A percentile compares a stretch with the other conserved stretches of the same genome.
Evolutionary conservation across 2,113 vertebrate genomes (phyloP).

Genomic region (Rattus norvegicus): DNA sequence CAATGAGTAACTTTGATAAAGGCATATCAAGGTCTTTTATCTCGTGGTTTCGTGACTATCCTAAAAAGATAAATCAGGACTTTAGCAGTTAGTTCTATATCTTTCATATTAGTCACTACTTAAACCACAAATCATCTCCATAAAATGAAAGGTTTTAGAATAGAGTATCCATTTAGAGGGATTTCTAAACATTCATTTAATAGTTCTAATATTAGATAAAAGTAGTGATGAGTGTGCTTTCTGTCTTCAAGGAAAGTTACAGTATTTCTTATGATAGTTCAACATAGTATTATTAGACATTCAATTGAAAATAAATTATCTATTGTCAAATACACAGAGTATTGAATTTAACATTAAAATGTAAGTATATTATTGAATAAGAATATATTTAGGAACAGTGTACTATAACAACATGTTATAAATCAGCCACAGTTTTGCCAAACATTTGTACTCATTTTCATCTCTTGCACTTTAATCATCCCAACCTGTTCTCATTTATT

Average conservation of each 20-base stretch:
- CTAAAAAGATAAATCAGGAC: conserved; percentile 29
- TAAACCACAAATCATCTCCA: conserved; percentile 14
- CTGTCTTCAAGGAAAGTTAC: conserved; percentile 9
- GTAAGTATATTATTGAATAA: neutral
- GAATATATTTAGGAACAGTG: conserved; percentile 1
- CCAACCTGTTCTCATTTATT: neutral
- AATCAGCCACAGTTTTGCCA: neutral
- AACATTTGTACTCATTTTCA: neutral
- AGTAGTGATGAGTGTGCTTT: neutral
- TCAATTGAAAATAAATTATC: neutral
- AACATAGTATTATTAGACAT: conserved; percentile 53
- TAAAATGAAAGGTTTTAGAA: neutral
- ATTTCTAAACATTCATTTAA: conserved; percentile 1
- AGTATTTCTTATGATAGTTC: conserved; percentile 15
- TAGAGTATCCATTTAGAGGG: neutral
- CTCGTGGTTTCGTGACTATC: neutral
- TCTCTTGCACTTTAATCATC: neutral
- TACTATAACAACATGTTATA: neutral
- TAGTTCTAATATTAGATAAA: neutral
- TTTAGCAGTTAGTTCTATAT: neutral
- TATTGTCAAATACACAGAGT: neutral
- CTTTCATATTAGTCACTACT: conserved; percentile 18
- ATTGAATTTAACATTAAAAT: neutral
- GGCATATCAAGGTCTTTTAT: conserved; percentile 11
- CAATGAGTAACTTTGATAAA: conserved; percentile 12